Conservation (phyloP, 2,888 invertebrate genomes). For the Trachelus tabidus region DNA sequence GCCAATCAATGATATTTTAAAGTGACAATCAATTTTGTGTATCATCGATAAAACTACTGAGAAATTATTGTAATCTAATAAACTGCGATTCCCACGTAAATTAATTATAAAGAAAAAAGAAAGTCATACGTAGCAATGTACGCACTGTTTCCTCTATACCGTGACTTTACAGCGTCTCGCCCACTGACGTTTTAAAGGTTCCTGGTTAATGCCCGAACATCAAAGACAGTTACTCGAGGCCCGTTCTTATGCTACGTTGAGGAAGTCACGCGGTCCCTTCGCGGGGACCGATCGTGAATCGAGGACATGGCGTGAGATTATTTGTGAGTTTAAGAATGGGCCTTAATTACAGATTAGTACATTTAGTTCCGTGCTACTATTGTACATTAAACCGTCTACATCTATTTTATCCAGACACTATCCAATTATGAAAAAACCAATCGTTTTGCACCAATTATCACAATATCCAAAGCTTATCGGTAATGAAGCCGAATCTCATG, state of each 20-base stretch:
- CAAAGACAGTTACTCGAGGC: background rate
- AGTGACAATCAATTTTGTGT: background rate
- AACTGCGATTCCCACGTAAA: background rate
- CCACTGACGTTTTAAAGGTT: background rate
- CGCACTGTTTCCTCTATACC: background rate
- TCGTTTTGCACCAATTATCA: background rate
- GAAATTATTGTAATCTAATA: background rate
- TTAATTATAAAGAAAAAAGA: background rate
- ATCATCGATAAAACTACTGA: background rate
- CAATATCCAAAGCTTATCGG: background rate
- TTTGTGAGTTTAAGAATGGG: background rate
- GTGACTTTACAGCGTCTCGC: background rate
- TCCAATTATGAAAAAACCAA: background rate
- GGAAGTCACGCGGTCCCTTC: conserved; percentile 45
- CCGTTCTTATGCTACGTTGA: conserved; percentile 38
- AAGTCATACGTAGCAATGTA: background rate
- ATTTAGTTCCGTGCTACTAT: background rate
- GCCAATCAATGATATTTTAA: conserved; percentile 20
- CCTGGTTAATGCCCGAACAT: background rate
- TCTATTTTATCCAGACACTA: background rate
- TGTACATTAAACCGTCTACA: background rate
- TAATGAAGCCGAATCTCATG: background rate
- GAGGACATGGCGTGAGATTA: background rate
- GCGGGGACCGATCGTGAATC: background rate
- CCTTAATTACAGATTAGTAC: background rate